Evolutionary conservation across 2,797 vertebrate genomes (phyloP).

Genomic region (Enteromius afrohamiltoni): DNA sequence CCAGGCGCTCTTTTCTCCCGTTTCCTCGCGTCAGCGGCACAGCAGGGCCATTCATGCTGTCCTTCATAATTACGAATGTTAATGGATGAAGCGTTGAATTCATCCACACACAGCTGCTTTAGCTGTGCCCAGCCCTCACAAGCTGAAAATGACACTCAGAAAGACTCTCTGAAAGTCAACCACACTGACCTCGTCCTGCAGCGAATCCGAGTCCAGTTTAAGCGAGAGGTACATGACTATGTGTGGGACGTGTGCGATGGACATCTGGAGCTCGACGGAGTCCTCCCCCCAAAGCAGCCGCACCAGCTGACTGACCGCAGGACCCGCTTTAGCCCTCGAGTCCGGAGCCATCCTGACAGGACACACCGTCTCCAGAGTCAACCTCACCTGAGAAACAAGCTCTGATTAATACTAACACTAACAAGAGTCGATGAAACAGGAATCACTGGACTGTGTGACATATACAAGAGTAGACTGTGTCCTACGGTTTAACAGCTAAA

Average conservation of each 20-base stretch:
- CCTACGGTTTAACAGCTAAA: too few relatives aligned
- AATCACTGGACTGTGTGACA: neutral
- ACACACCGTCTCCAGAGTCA: constrained; percentile 87
- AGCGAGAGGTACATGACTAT: constrained; percentile 90
- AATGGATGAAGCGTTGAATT: neutral
- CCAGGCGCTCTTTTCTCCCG: neutral
- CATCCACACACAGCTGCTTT: neutral
- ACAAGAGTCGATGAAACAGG: neutral
- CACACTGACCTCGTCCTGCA: constrained; percentile 87
- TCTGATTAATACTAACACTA: neutral
- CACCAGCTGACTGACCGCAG: constrained; percentile 83
- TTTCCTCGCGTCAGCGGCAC: constrained; percentile 15
- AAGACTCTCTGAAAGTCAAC: constrained; percentile 3
- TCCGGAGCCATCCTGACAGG: constrained; percentile 63
- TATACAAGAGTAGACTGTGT: too few relatives aligned
- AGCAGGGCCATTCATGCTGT: constrained; percentile 9
- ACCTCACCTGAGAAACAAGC: constrained; percentile 81
- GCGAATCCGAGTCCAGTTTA: constrained; percentile 84
- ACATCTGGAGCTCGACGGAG: constrained; percentile 78
- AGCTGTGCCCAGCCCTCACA: neutral
- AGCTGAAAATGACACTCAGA: neutral
- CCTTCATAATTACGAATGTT: neutral
- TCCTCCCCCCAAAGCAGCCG: constrained; percentile 89
- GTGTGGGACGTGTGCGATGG: constrained; percentile 81
- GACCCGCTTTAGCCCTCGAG: constrained; percentile 64